Evolutionary conservation across 2,888 invertebrate genomes (phyloP), one percentile per base, ranked within the genome.

Genomic region (Perdita meconis): DNA sequence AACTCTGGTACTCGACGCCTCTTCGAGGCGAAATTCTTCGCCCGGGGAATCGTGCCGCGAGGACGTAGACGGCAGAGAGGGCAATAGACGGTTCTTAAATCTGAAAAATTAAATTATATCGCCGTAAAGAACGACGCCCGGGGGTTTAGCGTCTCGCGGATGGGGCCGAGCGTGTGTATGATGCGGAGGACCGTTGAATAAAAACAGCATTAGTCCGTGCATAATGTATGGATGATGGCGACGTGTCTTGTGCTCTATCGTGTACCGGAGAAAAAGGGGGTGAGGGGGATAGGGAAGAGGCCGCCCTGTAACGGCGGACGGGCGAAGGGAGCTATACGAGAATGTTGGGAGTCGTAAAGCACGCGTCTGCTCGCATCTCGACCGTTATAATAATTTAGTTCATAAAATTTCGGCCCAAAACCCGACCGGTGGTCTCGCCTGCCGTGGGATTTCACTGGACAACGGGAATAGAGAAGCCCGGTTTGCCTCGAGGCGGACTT

Each of bases 51-150:
- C 68, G 60, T 42, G 70, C 38, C 47, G 63, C 65, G 79, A 69
- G 72, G 77, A 80, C 75, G 70, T 34, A 65, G 69, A 66, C 65
- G 82, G 63, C n/a, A n/a, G n/a, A n/a, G 72, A 79, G 70, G 76
- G 80, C 30, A 76, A 74, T 75, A 70, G 78, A 80, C 69, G 80
- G 87, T 89, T 86, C 89, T 91, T 91, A 91, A 91, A 91, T 91
- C 91, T 91, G 91, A 91, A 91, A 91, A 91, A 91, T 91, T 91
- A 91, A 91, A 91, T 91, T 91, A 91, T 90, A 91, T 90, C 88
- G 87, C 87, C 90, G 89, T 91, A 91, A 91, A 91, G 89, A 88
- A 89, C 86, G 87, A 85, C 85, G 84, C 83, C 85, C 84, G 85
- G 81, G 88, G 89, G 87, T 88, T 89, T 89, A 90, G 88, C 88